Conservation (phyloP, 2,797 vertebrate species). For the Florisuga fusca region DNA sequence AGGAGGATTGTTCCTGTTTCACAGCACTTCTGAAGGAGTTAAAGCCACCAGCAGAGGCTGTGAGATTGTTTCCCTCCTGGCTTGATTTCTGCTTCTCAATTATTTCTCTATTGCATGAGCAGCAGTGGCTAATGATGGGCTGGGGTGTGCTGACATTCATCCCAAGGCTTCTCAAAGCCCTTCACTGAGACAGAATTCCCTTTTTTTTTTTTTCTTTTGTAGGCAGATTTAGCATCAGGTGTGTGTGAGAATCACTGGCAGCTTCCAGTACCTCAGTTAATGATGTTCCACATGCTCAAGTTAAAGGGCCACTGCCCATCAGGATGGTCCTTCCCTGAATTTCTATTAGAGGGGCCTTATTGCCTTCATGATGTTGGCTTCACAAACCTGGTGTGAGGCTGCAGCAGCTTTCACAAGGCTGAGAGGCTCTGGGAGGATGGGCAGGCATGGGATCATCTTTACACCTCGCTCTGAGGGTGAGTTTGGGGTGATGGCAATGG, state of each 20-base stretch:
- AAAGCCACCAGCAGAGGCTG: neutral
- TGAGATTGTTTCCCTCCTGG: neutral
- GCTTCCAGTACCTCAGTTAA: neutral
- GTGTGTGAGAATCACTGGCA: neutral
- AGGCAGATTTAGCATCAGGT: neutral
- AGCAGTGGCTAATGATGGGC: neutral
- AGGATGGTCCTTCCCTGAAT: neutral
- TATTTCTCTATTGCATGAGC: neutral
- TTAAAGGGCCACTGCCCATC: neutral
- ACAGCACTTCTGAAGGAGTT: neutral
- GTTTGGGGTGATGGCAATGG: neutral
- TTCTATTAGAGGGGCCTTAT: too few species aligned
- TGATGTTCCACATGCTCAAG: neutral
- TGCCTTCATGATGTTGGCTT: too few species aligned
- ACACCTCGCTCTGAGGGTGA: too few species aligned
- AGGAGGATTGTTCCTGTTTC: neutral
- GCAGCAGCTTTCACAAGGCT: neutral
- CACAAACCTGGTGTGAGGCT: fast-evolving
- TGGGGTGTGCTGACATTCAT: neutral
- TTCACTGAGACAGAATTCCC: neutral
- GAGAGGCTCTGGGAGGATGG: fast-evolving
- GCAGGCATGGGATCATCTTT: neutral
- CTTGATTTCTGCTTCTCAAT: neutral
- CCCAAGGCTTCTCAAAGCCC: neutral
- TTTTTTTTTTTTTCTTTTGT: neutral